Evolutionary conservation across 2,797 vertebrate genomes (phyloP).

Genomic region (Apogon hyalosoma): DNA sequence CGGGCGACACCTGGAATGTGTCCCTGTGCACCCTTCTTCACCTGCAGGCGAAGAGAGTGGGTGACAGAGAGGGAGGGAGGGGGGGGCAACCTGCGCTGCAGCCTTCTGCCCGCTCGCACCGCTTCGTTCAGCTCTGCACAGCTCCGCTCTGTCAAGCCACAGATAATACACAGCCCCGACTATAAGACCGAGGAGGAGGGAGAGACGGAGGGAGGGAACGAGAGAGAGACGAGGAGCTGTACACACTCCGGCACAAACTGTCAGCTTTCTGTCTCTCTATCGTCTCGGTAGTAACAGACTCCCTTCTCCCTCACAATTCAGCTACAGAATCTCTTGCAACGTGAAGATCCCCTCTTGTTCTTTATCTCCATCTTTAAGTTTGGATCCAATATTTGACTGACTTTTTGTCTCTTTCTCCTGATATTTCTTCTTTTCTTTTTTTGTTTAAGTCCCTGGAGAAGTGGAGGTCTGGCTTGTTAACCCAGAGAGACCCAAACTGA

Average conservation of each 20-base stretch:
- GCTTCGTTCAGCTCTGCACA: slow-evolving; percentile 64
- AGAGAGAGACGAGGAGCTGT: slow-evolving; percentile 62
- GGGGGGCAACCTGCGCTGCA: slow-evolving; percentile 59
- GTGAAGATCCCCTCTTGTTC: slow-evolving; percentile 46
- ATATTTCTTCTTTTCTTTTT: slow-evolving; percentile 26
- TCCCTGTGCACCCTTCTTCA: slow-evolving; percentile 69
- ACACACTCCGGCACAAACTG: slow-evolving; percentile 62
- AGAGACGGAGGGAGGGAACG: slow-evolving; percentile 64
- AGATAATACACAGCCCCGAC: slow-evolving; percentile 66
- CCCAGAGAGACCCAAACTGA: slow-evolving; percentile 64
- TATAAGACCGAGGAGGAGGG: slow-evolving; percentile 64
- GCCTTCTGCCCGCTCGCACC: slow-evolving; percentile 57
- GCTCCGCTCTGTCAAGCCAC: slow-evolving; percentile 72
- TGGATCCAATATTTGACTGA: slow-evolving; percentile 58
- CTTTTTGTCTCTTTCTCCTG: slow-evolving; percentile 40
- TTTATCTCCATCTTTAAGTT: slow-evolving; percentile 62
- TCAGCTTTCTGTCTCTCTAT: slow-evolving; percentile 68
- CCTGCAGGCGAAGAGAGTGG: slow-evolving; percentile 60
- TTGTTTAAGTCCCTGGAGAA: slow-evolving; percentile 42
- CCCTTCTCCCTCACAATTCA: slow-evolving; percentile 44
- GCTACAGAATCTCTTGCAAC: slow-evolving; percentile 27
- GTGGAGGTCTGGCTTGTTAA: slow-evolving; percentile 71
- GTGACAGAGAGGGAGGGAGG: slow-evolving; percentile 47
- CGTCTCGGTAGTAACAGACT: slow-evolving; percentile 43
- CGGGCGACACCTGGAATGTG: slow-evolving; percentile 63